Evolutionary conservation across 2,888 invertebrate species (phyloP).

Genomic region (Phyto melanocephala): DNA sequence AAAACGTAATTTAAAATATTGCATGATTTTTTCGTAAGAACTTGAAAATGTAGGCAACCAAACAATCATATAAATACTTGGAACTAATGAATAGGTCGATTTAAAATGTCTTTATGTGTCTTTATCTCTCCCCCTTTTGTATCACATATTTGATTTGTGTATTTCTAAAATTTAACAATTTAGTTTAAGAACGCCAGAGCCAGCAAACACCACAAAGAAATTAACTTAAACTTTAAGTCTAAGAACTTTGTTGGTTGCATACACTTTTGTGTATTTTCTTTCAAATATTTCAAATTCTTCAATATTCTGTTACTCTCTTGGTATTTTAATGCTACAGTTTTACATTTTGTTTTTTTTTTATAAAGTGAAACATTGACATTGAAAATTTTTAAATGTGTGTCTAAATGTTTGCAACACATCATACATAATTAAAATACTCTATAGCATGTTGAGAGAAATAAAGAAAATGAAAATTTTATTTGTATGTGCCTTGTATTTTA

Average conservation of each 20-base stretch:
- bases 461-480: not conserved
- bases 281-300: not conserved
- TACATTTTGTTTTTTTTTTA: not conserved
- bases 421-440: not conserved
- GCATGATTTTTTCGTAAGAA: not conserved
- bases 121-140: not conserved
- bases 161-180: not conserved
- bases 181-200: not conserved
- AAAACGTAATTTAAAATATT: constrained; percentile 17
- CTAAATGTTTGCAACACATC: not conserved
- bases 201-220: not conserved
- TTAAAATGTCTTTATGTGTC: constrained; percentile 11
- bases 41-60: not conserved
- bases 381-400: constrained; percentile 40
- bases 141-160: not conserved
- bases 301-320: not conserved
- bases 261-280: not conserved
- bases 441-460: not conserved
- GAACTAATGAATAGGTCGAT: constrained; percentile 30
- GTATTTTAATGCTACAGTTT: constrained; percentile 6
- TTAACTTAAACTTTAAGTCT: too few relatives aligned
- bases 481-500: constrained; percentile 7
- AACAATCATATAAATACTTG: not conserved
- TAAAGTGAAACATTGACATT: constrained; percentile 57
- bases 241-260: too few relatives aligned